Evolutionary conservation across 1,140 invertebrate species (phyloP).

Genomic region (Drosophila erecta): DNA sequence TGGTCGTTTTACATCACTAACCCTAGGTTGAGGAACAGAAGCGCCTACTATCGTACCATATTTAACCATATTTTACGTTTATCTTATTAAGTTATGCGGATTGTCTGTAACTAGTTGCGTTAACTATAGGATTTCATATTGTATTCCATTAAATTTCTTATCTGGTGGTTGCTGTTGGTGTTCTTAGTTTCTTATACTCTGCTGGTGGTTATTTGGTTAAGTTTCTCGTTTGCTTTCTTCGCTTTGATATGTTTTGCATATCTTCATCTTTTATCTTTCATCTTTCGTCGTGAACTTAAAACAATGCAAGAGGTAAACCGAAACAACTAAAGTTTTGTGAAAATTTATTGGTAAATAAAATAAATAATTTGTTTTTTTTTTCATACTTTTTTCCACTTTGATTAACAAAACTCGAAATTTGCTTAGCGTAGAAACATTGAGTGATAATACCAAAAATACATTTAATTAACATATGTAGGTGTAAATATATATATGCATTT

Average conservation of each 20-base stretch:
- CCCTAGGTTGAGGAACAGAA: constrained; percentile 76
- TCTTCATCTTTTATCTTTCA: constrained; percentile 16
- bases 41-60: constrained; percentile 49
- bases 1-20: constrained; percentile 62
- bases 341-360: constrained; percentile 78
- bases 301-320: constrained; percentile 3
- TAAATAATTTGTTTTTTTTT: constrained; percentile 66
- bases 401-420: constrained; percentile 75
- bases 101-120: constrained; percentile 79
- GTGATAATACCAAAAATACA: constrained; percentile 78
- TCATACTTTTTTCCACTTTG: constrained; percentile 33
- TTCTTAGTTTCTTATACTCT: constrained; percentile 55
- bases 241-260: constrained; percentile 40
- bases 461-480: constrained; percentile 65
- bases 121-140: constrained; percentile 66
- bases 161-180: constrained; percentile 62
- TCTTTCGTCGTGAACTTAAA: not conserved
- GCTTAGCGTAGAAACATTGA: constrained; percentile 69
- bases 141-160: constrained; percentile 42
- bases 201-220: constrained; percentile 57
- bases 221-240: constrained; percentile 27
- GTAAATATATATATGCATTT: constrained; percentile 63
- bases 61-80: constrained; percentile 33
- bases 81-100: constrained; percentile 47
- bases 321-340: constrained; percentile 40